Conservation (phyloP, 92 coral and sea anemone species). For the Epizoanthus ramosus region DNA sequence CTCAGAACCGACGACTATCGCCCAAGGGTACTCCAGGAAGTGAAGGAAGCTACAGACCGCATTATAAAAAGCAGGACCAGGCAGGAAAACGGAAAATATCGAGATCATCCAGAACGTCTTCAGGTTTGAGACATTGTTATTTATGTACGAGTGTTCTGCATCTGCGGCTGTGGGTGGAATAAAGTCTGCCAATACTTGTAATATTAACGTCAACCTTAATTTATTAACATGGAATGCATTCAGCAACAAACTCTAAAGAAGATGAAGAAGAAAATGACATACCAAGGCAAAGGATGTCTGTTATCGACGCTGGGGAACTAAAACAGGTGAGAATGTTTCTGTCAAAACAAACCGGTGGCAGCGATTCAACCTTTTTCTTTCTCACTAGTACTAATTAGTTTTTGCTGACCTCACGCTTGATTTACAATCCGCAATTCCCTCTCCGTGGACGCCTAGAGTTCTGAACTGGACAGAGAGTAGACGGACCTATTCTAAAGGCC, state of each 20-base stretch:
- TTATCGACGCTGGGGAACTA: constrained; percentile 82
- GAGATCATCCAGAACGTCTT: background rate
- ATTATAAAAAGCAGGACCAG: background rate
- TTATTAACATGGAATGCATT: background rate
- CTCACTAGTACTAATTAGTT: no score
- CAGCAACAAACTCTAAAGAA: constrained; percentile 25
- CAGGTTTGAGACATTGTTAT: background rate
- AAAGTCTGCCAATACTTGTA: background rate
- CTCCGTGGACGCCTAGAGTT: no score
- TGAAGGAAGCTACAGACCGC: background rate
- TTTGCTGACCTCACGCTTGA: no score
- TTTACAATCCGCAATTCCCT: no score
- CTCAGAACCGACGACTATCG: constrained; percentile 4
- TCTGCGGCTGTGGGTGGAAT: background rate
- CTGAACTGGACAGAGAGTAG: no score
- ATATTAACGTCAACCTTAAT: background rate
- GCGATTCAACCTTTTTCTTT: background rate
- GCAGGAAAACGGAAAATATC: constrained; percentile 4
- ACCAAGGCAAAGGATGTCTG: constrained; percentile 79
- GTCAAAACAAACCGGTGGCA: background rate
- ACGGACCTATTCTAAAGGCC: no score
- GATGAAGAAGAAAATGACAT: constrained; percentile 71
- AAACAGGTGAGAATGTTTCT: constrained; percentile 58
- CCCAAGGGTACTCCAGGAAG: background rate
- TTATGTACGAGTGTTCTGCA: background rate